Conservation (phyloP, 1,140 invertebrate species). For the Hesperophylax magnus region DNA sequence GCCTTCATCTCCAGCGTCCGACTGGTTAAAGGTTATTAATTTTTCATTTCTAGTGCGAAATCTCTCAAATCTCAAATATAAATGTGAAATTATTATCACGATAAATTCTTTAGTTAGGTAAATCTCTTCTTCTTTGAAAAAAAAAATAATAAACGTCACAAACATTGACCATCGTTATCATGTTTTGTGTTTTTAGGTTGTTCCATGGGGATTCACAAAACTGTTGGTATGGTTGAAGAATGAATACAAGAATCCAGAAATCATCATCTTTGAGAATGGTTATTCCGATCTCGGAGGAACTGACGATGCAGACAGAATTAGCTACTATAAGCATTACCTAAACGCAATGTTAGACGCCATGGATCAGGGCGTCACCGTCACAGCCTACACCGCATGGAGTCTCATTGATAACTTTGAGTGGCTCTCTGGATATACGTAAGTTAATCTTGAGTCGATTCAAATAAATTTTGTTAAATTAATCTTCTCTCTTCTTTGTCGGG, state of each 20-base stretch:
- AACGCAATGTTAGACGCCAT: constrained; percentile 78
- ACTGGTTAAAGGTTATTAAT: not conserved
- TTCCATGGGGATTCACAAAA: constrained; percentile 75
- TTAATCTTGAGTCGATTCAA: constrained; percentile 16
- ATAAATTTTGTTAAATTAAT: too few relatives aligned
- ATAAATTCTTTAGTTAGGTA: too few relatives aligned
- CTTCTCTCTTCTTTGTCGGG: too few relatives aligned
- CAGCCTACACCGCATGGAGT: constrained; percentile 79
- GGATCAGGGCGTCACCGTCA: constrained; percentile 76
- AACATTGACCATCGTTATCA: too few relatives aligned
- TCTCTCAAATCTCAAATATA: not conserved
- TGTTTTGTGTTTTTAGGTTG: constrained; percentile 60
- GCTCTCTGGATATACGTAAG: constrained; percentile 72
- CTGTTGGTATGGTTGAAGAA: constrained; percentile 76
- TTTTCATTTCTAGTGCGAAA: not conserved
- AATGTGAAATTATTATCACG: too few relatives aligned
- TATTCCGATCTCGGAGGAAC: constrained; percentile 67
- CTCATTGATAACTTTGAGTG: constrained; percentile 84
- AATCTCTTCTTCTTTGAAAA: not conserved
- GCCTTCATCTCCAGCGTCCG: not conserved
- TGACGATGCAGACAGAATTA: constrained; percentile 62
- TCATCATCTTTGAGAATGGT: constrained; percentile 81
- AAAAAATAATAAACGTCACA: not conserved
- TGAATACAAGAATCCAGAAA: constrained; percentile 73
- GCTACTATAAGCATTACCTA: constrained; percentile 73